Conservation (phyloP, 2,797 vertebrate species). For the Petrocephalus schoutedeni region DNA sequence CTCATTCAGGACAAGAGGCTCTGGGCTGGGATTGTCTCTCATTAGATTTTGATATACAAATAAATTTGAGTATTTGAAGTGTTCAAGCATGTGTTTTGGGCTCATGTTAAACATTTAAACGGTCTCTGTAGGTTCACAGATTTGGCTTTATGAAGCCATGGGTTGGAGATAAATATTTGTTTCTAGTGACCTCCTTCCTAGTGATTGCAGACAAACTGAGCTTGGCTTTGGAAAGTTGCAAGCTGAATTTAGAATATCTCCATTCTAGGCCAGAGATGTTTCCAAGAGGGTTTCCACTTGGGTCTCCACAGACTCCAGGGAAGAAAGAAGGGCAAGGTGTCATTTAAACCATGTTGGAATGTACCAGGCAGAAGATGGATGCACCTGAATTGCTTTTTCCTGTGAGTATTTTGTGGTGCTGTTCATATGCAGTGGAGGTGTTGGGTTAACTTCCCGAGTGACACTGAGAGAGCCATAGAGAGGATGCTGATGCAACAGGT, state of each 20-base stretch:
- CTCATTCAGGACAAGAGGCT: background rate
- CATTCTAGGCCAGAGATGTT: background rate
- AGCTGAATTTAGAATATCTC: conserved; percentile 52
- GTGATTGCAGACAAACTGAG: conserved; percentile 83
- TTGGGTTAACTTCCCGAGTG: background rate
- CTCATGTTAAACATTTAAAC: conserved; percentile 10
- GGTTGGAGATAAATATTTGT: conserved; percentile 85
- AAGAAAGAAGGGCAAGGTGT: background rate
- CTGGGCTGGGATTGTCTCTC: background rate
- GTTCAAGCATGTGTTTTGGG: background rate
- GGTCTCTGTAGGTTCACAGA: conserved; percentile 47
- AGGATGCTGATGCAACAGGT: conserved; percentile 55
- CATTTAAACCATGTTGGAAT: background rate
- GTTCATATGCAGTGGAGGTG: background rate
- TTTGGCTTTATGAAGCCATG: conserved; percentile 86
- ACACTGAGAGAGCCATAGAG: background rate
- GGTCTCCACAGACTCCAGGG: background rate
- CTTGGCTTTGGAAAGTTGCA: conserved; percentile 83
- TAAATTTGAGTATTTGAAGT: background rate
- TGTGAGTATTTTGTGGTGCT: background rate
- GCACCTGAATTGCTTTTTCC: background rate
- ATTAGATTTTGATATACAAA: background rate
- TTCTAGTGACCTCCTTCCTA: conserved; percentile 87
- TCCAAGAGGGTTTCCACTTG: background rate
- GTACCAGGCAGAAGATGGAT: background rate